Evolutionary conservation across 2,888 invertebrate genomes (phyloP).

Genomic region (Limnephilus auricula): DNA sequence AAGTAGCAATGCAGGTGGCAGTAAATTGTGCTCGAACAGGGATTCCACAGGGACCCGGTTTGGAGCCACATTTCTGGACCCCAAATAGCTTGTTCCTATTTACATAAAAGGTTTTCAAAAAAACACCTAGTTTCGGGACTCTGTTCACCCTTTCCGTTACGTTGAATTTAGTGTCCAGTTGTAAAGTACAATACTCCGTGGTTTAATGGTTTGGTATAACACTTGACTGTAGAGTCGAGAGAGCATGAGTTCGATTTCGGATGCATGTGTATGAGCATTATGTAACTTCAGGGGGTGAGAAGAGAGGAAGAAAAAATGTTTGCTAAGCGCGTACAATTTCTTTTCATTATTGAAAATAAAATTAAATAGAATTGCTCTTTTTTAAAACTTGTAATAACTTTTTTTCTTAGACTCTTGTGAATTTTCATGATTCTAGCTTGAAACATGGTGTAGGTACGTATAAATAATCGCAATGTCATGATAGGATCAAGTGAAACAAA

Average conservation of each 20-base stretch:
- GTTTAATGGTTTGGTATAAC: background rate
- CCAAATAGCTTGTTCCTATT: conserved; percentile 65
- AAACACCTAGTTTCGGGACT: conserved; percentile 47
- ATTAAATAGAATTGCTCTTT: too few relatives aligned
- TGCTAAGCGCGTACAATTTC: too few relatives aligned
- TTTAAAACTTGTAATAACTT: too few relatives aligned
- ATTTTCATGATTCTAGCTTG: too few relatives aligned
- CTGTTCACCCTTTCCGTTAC: conserved; percentile 40
- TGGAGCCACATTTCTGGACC: conserved; percentile 10
- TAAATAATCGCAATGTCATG: too few relatives aligned
- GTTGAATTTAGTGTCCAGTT: background rate
- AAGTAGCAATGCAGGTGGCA: conserved; percentile 32
- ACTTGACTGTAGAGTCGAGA: background rate
- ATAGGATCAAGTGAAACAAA: too few relatives aligned
- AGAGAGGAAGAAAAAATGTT: too few relatives aligned
- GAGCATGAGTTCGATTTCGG: background rate
- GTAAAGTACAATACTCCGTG: background rate
- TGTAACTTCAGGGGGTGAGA: too few relatives aligned
- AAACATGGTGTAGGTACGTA: too few relatives aligned
- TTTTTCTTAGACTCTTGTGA: too few relatives aligned
- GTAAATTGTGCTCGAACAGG: conserved; percentile 29
- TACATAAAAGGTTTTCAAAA: conserved; percentile 65
- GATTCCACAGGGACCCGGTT: conserved; percentile 16
- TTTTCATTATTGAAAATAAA: too few relatives aligned
- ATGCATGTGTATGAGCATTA: too few relatives aligned